phyloP scores from a whole-genome alignment of 2,888 invertebrate genomes.

The Euplagia quadripunctaria region DNA sequence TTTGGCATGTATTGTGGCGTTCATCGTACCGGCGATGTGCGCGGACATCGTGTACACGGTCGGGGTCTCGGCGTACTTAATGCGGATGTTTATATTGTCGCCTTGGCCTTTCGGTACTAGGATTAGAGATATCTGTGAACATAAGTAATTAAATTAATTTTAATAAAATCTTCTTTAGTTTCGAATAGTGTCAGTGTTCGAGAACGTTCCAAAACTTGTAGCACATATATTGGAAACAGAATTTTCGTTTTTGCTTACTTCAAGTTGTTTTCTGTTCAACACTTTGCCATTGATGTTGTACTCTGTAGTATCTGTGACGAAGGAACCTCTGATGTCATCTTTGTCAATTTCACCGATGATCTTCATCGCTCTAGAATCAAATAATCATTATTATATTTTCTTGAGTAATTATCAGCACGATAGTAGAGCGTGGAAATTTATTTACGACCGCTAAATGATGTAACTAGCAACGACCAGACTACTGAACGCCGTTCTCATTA shows the following conservation, averaged over 20 bases:
- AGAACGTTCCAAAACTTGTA: background rate
- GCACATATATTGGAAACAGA: background rate
- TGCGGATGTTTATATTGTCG: conserved; percentile 64
- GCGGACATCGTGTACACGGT: conserved; percentile 68
- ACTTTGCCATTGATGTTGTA: conserved; percentile 78
- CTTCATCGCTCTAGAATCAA: conserved; percentile 73
- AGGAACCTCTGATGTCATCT: conserved; percentile 75
- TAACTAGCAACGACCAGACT: background rate
- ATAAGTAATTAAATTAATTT: background rate
- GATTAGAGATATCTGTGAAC: conserved; percentile 67
- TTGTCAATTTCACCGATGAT: conserved; percentile 75
- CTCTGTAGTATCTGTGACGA: conserved; percentile 74
- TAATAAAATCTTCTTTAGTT: background rate
- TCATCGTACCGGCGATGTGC: conserved; percentile 66
- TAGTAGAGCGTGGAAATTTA: too few species aligned
- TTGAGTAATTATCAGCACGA: background rate
- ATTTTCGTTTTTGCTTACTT: conserved; percentile 60
- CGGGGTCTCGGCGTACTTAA: conserved; percentile 62
- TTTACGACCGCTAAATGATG: too few species aligned
- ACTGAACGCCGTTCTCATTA: background rate
- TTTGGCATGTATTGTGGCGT: conserved; percentile 70
- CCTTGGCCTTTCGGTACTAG: conserved; percentile 77
- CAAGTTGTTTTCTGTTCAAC: conserved; percentile 71
- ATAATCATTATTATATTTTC: background rate
- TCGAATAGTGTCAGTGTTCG: background rate